A percentile compares a stretch with the other conserved stretches of the same genome.
Evolutionary conservation across 2,113 vertebrate genomes (phyloP).

Genomic region (Urocitellus parryii): DNA sequence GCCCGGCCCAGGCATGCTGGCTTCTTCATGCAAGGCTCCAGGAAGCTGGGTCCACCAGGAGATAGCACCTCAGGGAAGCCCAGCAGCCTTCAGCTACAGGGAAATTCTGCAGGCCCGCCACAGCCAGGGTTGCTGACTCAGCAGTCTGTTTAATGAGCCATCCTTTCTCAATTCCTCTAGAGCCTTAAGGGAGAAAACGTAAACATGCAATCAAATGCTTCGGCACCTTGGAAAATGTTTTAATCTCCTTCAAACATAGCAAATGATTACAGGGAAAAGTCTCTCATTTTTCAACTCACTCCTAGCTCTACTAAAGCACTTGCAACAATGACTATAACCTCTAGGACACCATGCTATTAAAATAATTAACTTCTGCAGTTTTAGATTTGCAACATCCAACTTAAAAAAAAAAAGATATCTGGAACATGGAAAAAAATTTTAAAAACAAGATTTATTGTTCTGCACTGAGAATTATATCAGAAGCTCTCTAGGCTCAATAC

Average conservation of each 20-base stretch:
- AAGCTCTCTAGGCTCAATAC: not conserved
- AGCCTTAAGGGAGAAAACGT: not conserved
- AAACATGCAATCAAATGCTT: fast-evolving
- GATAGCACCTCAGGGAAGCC: not conserved
- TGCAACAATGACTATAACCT: not conserved
- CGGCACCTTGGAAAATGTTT: not conserved
- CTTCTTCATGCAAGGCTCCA: not conserved
- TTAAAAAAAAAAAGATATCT: not conserved
- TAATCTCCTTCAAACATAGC: not conserved
- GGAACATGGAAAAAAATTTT: not conserved
- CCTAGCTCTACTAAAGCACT: not conserved
- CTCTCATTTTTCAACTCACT: not conserved
- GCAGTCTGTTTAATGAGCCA: not conserved
- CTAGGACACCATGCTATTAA: not conserved
- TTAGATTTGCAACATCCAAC: not conserved
- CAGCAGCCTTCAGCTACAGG: not conserved
- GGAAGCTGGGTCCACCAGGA: not conserved
- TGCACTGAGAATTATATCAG: not conserved
- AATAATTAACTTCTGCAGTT: not conserved
- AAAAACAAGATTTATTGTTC: not conserved
- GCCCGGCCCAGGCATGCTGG: not conserved
- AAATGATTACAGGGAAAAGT: not conserved
- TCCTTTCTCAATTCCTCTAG: not conserved
- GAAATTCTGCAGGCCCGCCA: not conserved
- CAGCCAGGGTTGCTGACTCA: not conserved